phyloP scores from a whole-genome alignment of 2,113 vertebrate genomes.

The Sturnus vulgaris region DNA sequence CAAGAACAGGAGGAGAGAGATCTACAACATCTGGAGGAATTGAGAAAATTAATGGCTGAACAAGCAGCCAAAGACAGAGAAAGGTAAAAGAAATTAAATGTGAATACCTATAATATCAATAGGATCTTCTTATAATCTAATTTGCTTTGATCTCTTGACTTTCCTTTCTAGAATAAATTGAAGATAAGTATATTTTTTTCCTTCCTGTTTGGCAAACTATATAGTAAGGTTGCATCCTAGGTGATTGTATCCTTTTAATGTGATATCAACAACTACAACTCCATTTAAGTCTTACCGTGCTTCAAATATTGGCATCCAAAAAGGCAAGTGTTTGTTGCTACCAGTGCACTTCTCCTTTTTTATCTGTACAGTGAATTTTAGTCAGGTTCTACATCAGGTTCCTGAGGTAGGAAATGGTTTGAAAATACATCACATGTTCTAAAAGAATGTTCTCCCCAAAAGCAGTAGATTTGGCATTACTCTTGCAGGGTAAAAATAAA shows the following conservation, averaged over 20 bases:
- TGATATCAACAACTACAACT: background rate
- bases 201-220: background rate
- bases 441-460: background rate
- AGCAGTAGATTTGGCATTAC: background rate
- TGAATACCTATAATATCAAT: background rate
- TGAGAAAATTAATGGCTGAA: conserved; percentile 83
- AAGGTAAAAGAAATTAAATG: conserved; percentile 71
- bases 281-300: background rate
- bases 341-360: background rate
- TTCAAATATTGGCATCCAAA: background rate
- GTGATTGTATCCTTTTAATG: background rate
- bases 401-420: background rate
- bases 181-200: background rate
- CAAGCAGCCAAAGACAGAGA: conserved; percentile 84
- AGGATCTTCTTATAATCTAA: background rate
- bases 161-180: background rate
- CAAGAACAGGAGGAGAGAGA: conserved; percentile 78
- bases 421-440: background rate
- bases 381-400: background rate
- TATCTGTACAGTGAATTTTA: background rate
- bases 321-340: background rate
- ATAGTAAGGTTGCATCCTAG: background rate
- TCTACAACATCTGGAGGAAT: conserved; percentile 74
- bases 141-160: background rate
- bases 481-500: background rate